A percentile compares a stretch with the other conserved stretches of the same genome.
Conservation (phyloP, 1,140 invertebrate genomes). For the Bombus sylvicola region DNA sequence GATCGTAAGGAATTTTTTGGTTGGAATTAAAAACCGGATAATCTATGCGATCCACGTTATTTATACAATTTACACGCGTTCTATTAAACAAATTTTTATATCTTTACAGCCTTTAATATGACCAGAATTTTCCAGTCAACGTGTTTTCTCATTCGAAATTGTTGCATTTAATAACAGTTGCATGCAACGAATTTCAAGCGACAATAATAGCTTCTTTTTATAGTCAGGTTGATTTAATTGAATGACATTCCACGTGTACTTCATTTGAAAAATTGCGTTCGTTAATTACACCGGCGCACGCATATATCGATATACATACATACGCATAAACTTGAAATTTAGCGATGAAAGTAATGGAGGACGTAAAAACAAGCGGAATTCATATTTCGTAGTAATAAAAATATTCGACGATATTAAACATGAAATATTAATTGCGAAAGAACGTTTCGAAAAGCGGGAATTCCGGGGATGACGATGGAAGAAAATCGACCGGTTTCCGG, state of each 20-base stretch:
- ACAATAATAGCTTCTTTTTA: neutral
- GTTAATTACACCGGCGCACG: neutral
- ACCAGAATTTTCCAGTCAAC: no score
- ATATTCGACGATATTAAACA: constrained; percentile 32
- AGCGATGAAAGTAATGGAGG: neutral
- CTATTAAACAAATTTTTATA: no score
- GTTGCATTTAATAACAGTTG: no score
- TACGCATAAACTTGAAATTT: neutral
- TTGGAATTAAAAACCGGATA: no score
- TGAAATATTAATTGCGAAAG: constrained; percentile 42
- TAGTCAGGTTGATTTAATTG: neutral
- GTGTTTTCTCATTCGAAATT: no score
- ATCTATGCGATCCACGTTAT: no score
- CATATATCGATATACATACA: neutral
- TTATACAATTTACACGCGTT: no score
- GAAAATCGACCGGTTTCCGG: neutral
- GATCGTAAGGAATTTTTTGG: no score
- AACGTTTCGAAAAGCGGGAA: constrained; percentile 8
- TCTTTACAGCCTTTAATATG: no score
- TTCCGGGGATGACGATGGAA: neutral
- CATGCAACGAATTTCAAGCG: no score
- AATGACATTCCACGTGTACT: neutral
- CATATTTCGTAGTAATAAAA: constrained; percentile 15
- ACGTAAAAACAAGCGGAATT: neutral
- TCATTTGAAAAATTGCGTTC: neutral